Base-by-base conservation (phyloP, 2,797 vertebrate species). In the Hypotaenidia philippensis region DNA sequence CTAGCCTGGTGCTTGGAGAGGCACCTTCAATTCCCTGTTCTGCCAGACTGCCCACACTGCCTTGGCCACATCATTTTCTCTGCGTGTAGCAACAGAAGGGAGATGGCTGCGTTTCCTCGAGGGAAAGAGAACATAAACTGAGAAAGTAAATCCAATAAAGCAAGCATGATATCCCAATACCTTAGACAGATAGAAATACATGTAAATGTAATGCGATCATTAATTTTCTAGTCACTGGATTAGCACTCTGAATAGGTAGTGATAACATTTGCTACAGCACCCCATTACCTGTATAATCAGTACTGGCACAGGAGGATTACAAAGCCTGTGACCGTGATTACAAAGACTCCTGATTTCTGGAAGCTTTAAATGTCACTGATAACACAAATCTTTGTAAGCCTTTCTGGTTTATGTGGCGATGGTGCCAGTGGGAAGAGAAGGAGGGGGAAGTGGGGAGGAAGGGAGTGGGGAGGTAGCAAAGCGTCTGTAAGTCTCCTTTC, bases 341-440 rank as follows among this genome's bases (percentile, higher is more conserved):
- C 85, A 90, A 87, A 81, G 78, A 40, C 56, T 90, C 36, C 60
- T 77, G 65, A 64, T 75, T 96, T 57, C 75, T 84, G 71, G 36
- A 71, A 94, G 89, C 77, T 85, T 95, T 93, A 77, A 89, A 82
- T 60, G 83, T 82, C 90, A 76, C 74, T 60, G 86, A 90, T 80
- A 94, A 13, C 78, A 68, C 75, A 56, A 84, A 82, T 31, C 83
- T 85, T 92, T 78, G 52, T 60, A 69, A 82, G 75, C 71, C 66
- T 60, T 59, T 56, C 82, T 89, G 66, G 22, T 60, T 88, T 45
- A 8, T 50, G 69, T 49, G 63, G 55, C 2, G 13, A 20, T 11
- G 47, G 71, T 63, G 80, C 38, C 76, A 47, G n/a, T 9, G 3
- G 26, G 44, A 27, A 78, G 36, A 87, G 61, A 32, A 89, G 74